Base-by-base conservation (phyloP, 2,888 invertebrate genomes). In the Notodonta dromedarius region DNA sequence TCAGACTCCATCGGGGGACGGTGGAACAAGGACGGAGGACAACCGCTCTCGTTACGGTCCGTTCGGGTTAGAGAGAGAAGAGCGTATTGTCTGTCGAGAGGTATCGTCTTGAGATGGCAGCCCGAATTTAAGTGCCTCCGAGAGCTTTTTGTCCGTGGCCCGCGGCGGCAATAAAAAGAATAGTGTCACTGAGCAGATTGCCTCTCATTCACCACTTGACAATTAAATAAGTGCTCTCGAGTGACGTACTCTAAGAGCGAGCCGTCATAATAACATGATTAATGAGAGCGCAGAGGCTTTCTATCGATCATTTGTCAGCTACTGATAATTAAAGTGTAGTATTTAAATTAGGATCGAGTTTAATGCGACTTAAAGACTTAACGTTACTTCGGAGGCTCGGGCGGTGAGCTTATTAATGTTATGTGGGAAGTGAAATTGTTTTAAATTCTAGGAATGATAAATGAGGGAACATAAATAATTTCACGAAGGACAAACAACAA, bases 171-270 rank as follows among this genome's bases (percentile, higher is more conserved):
- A 89, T 89, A 90, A 92, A 90, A 89, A 88, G 86, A 89, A 91
- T 88, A 89, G 91, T 91, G 92, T 93, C 93, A 87, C 90, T 86
- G 90, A 89, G 88, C 91, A 91, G 90, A 92, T 91, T 91, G 90
- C 88, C 86, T 84, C 88, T 89, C 87, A 89, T 91, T 91, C 91
- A 88, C 84, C 86, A 86, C 89, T 90, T 87, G 87, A 92, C 91
- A 91, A 93, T 93, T 93, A 91, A 91, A 91, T 92, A 90, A 92
- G 90, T 85, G 89, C 83, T 88, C 86, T 89, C 82, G 86, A 88
- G 86, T 84, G 87, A 84, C 85, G 84, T 84, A 83, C 84, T 82
- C 80, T 84, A 83, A 83, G 82, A 87, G 84, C 77, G 77, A 84
- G 81, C 86, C 87, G 89, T 91, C 90, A 89, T 85, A 89, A 89